A percentile compares a stretch with the other conserved stretches of the same genome.
These are phyloP conservation scores for Plumapathes pennacea DNA, from an alignment of 92 coral and sea anemone species.

Conservation along the genomic window DNA sequence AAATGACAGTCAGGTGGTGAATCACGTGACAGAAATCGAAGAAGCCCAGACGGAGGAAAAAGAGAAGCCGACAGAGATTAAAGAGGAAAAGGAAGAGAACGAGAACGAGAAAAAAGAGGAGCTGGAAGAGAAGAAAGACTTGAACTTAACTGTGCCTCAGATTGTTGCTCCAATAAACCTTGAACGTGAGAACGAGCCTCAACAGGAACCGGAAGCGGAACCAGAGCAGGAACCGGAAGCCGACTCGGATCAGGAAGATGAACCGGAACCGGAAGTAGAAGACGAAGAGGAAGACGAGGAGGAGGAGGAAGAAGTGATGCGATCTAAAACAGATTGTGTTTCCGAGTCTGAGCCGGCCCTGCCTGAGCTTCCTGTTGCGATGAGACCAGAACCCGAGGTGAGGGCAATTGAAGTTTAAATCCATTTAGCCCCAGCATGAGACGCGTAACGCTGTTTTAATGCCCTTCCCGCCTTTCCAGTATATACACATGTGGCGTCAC, in stretches of 20 bases:
- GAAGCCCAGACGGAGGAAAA: conserved; percentile 37
- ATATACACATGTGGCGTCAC: no score
- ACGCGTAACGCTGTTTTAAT: no score
- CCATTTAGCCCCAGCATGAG: no score
- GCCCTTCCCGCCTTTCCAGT: no score
- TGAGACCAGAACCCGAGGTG: no score
- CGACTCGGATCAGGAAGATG: conserved; percentile 70
- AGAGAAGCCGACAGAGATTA: conserved; percentile 31
- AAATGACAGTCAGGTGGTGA: no score
- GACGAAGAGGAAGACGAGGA: conserved; percentile 4
- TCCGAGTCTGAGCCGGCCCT: no score
- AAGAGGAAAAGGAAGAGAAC: conserved; percentile 43
- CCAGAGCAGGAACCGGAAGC: conserved; percentile 65
- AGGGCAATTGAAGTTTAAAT: no score
- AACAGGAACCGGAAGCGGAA: conserved; percentile 32
- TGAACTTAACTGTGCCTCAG: no score
- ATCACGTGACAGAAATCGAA: conserved; percentile 43
- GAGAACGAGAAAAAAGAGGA: conserved; percentile 42
- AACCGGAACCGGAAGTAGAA: conserved; percentile 69
- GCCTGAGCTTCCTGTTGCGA: no score
- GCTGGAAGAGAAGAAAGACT: conserved; percentile 21
- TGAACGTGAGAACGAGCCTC: conserved; percentile 41
- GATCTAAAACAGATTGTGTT: no score
- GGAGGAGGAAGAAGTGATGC: conserved; percentile 15
- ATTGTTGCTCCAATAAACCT: no score